Evolutionary conservation across 2,888 invertebrate species (phyloP).

Genomic region (Entomobrya proxima): DNA sequence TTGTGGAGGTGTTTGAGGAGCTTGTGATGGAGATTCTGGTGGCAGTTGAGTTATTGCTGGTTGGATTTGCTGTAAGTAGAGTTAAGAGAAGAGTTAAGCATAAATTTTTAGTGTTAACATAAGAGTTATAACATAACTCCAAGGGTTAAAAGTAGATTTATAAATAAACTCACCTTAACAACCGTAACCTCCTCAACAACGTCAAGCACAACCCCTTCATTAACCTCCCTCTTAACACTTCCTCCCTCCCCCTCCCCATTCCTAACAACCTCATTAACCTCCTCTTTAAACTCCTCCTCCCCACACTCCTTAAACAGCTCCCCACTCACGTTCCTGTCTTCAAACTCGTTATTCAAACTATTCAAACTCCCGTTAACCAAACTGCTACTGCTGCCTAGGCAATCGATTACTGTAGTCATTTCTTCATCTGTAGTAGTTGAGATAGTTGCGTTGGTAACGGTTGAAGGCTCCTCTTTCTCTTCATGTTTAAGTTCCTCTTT

Average conservation of each 20-base stretch:
- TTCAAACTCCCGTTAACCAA: constrained; percentile 22
- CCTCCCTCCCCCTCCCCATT: background rate
- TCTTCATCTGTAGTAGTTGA: constrained; percentile 13
- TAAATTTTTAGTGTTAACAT: too few species aligned
- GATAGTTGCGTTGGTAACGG: constrained; percentile 77
- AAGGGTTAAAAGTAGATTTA: too few species aligned
- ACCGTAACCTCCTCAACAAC: background rate
- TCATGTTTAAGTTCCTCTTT: background rate
- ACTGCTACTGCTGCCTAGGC: background rate
- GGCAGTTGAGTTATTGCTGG: background rate
- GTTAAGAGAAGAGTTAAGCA: too few species aligned
- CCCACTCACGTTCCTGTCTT: constrained; percentile 9
- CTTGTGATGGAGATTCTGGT: background rate
- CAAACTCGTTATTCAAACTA: background rate
- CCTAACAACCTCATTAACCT: background rate
- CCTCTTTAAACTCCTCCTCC: constrained; percentile 24
- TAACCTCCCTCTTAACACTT: background rate
- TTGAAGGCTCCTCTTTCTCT: constrained; percentile 77
- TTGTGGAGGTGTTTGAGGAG: too few species aligned
- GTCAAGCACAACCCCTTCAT: background rate
- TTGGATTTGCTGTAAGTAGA: background rate
- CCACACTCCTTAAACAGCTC: constrained; percentile 20
- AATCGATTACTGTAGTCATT: constrained; percentile 35
- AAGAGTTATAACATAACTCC: too few species aligned
- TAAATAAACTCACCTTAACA: too few species aligned